phyloP scores from a whole-genome alignment of 2,113 vertebrate species.

The Myanophis thanlyinensis region DNA sequence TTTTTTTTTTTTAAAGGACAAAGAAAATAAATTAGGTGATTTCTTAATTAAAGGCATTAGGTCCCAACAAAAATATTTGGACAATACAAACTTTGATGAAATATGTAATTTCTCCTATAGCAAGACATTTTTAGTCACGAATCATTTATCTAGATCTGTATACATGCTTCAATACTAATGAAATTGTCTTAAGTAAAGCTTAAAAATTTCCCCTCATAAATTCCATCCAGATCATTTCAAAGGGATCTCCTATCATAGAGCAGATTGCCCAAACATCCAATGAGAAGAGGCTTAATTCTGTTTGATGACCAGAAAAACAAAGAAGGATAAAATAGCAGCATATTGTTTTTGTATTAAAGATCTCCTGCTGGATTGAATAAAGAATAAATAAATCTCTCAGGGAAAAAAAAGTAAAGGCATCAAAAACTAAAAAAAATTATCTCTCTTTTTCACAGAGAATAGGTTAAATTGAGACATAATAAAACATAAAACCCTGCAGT shows the following conservation, averaged over 20 bases:
- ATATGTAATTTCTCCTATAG: background rate
- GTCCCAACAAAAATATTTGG: background rate
- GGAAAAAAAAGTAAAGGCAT: background rate
- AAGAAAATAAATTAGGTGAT: background rate
- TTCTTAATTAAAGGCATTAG: background rate
- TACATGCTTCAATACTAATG: background rate
- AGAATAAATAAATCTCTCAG: background rate
- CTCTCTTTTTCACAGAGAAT: background rate
- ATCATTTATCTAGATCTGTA: background rate
- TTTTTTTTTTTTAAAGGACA: no score
- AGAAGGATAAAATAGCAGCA: background rate
- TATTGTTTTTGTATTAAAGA: background rate
- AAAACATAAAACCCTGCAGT: background rate
- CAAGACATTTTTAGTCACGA: background rate
- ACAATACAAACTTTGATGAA: conserved; percentile 1
- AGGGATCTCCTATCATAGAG: background rate
- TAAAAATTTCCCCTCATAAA: background rate
- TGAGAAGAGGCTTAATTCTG: background rate
- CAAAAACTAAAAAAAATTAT: background rate
- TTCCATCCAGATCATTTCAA: background rate
- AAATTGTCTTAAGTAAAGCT: background rate
- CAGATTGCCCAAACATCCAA: background rate
- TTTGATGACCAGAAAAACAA: background rate
- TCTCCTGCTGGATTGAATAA: background rate
- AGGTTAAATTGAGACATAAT: background rate